Conservation (phyloP, 2,797 vertebrate species). For the Phrynocephalus vlangalii region DNA sequence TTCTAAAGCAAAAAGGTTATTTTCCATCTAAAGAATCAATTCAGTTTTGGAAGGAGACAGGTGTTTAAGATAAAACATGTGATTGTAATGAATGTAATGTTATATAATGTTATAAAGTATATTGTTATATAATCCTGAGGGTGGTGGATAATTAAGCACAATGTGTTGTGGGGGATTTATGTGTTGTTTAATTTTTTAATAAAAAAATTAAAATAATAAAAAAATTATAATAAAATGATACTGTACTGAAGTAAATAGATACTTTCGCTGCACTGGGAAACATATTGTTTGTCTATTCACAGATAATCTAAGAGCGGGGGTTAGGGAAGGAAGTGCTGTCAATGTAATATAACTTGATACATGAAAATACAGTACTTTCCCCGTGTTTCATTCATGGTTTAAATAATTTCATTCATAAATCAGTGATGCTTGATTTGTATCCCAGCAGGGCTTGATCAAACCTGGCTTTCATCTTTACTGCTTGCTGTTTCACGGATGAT, state of each 20-base stretch:
- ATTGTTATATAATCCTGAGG: too few species aligned
- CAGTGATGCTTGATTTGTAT: slow-evolving; percentile 34
- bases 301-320: neutral
- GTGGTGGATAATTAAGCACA: too few species aligned
- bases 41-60: too few species aligned
- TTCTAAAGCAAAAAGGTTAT: too few species aligned
- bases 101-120: too few species aligned
- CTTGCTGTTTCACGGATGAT: slow-evolving; percentile 35
- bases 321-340: neutral
- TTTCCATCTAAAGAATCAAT: too few species aligned
- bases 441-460: neutral
- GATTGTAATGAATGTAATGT: too few species aligned
- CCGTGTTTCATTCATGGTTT: neutral
- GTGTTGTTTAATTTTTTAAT: too few species aligned
- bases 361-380: neutral
- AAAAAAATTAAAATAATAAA: too few species aligned
- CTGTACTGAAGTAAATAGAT: neutral
- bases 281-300: slow-evolving; percentile 4
- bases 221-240: neutral
- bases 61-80: too few species aligned
- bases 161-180: too few species aligned
- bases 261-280: slow-evolving; percentile 9
- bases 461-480: slow-evolving; percentile 16
- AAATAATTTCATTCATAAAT: slow-evolving; percentile 31
- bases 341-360: neutral